Evolutionary conservation across 2,113 vertebrate genomes (phyloP).

Genomic region (Neodontobutis hainanensis): DNA sequence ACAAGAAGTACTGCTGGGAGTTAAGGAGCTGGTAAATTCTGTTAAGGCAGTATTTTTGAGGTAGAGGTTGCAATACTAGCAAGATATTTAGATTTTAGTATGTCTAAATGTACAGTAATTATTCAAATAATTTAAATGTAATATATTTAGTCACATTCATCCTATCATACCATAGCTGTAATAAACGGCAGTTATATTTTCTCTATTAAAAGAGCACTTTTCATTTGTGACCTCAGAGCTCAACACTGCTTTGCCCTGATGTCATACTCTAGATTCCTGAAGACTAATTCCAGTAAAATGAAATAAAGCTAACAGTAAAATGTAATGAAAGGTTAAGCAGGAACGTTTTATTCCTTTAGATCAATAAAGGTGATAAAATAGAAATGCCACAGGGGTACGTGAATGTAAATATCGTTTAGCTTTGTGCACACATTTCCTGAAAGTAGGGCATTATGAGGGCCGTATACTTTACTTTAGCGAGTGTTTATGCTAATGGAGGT

Average conservation of each 20-base stretch:
- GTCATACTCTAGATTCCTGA: constrained; percentile 2
- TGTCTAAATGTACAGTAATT: no score
- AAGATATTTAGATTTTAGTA: no score
- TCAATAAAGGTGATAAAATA: not conserved
- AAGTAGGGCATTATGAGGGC: constrained; percentile 40
- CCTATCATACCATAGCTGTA: not conserved
- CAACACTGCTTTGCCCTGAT: not conserved
- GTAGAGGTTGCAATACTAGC: no score
- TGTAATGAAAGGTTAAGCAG: not conserved
- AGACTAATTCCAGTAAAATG: constrained; percentile 1
- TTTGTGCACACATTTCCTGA: constrained; percentile 3
- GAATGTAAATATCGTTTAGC: constrained; percentile 1
- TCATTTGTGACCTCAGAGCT: constrained; percentile 5
- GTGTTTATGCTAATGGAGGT: constrained; percentile 59
- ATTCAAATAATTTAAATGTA: no score
- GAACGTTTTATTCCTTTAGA: constrained; percentile 19
- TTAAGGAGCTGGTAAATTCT: no score
- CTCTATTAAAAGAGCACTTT: not conserved
- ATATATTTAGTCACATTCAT: not conserved
- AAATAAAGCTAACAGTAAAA: constrained; percentile 20
- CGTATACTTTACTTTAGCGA: constrained; percentile 36
- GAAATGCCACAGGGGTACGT: not conserved
- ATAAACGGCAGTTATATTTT: not conserved
- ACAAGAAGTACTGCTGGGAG: no score
- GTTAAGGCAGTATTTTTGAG: no score